phyloP scores from a whole-genome alignment of 2,888 invertebrate species.

The Melipona bicolor region DNA sequence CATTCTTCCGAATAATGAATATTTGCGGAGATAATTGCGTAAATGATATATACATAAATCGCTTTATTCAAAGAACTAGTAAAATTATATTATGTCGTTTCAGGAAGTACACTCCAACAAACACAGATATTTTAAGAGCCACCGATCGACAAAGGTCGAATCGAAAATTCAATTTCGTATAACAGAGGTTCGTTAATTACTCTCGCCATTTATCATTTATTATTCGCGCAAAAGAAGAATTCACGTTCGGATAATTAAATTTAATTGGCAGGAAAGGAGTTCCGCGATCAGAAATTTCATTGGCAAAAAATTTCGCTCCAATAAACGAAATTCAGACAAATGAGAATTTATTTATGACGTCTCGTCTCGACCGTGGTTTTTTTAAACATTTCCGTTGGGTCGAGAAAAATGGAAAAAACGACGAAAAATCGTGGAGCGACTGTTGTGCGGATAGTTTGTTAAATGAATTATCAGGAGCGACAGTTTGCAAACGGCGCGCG shows the following conservation, averaged over 20 bases:
- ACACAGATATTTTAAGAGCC: neutral
- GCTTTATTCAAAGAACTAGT: neutral
- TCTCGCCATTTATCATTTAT: too few relatives aligned
- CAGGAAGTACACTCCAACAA: neutral
- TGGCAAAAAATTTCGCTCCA: neutral
- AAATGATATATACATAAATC: neutral
- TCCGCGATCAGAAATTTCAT: too few relatives aligned
- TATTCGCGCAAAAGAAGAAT: too few relatives aligned
- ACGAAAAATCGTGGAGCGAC: neutral
- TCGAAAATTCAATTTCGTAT: too few relatives aligned
- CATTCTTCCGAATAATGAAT: too few relatives aligned
- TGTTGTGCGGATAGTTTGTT: neutral
- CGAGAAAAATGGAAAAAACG: neutral
- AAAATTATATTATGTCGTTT: neutral
- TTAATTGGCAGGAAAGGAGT: too few relatives aligned
- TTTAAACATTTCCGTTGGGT: neutral
- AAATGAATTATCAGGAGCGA: slow-evolving; percentile 20
- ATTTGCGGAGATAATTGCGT: too few relatives aligned
- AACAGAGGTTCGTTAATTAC: too few relatives aligned
- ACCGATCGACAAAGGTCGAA: neutral
- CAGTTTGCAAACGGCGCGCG: neutral
- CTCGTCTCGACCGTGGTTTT: neutral
- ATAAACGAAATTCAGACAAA: neutral
- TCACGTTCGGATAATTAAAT: too few relatives aligned
- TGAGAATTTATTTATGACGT: neutral